These are phyloP conservation scores for Arizona elegans DNA, from an alignment of 2,113 vertebrate species.

Conservation along the genomic window DNA sequence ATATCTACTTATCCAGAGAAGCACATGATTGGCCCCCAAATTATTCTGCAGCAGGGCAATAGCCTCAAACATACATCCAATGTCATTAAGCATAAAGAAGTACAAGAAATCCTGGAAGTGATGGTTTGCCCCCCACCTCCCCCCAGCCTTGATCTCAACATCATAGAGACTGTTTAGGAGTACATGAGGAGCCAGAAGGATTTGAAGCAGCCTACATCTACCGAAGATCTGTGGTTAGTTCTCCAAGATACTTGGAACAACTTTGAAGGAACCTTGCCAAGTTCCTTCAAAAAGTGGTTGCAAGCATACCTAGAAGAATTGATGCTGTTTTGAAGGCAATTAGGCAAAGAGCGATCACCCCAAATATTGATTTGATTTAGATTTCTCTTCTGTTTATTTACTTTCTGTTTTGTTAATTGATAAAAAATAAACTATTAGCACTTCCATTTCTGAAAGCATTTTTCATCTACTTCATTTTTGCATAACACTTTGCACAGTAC, in stretches of 20 bases:
- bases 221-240: background rate
- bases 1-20: too few relatives aligned
- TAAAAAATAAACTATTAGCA: background rate
- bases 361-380: background rate
- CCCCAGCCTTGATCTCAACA: background rate
- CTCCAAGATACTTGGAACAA: background rate
- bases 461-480: background rate
- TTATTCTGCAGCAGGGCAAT: background rate
- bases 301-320: background rate
- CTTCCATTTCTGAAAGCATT: background rate
- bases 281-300: background rate
- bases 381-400: background rate
- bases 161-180: background rate
- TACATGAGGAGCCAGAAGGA: background rate
- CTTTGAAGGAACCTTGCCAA: background rate
- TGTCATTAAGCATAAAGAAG: background rate
- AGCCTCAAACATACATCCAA: background rate
- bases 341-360: background rate
- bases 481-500: background rate
- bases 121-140: background rate
- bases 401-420: background rate
- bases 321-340: background rate
- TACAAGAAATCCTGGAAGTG: background rate
- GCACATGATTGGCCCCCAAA: background rate
- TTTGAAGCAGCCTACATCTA: background rate